These are phyloP conservation scores for Scomberomorus guttatus DNA, from an alignment of 2,797 vertebrate species.

Conservation along the genomic window DNA sequence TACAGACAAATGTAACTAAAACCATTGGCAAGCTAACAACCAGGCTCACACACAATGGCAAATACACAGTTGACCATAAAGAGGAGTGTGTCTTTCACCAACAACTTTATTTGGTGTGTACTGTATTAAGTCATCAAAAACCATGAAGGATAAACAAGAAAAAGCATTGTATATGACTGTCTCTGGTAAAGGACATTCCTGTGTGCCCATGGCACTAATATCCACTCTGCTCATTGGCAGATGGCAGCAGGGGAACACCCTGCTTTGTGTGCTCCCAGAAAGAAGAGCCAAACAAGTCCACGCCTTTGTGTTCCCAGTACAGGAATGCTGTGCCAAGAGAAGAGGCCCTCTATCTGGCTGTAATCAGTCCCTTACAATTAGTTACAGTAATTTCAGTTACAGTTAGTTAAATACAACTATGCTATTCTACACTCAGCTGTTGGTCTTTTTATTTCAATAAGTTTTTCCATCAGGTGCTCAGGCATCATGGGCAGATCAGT, in stretches of 20 bases:
- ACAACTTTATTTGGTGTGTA: too few relatives aligned
- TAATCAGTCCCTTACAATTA: not conserved
- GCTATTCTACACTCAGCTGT: not conserved
- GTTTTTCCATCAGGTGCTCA: not conserved
- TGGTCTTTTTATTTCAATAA: not conserved
- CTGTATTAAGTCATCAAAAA: too few relatives aligned
- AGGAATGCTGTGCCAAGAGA: slow-evolving; percentile 24
- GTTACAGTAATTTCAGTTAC: not conserved
- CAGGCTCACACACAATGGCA: too few relatives aligned
- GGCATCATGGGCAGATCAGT: not conserved
- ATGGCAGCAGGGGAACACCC: slow-evolving; percentile 17
- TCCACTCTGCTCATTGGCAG: not conserved
- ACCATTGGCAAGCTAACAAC: too few relatives aligned
- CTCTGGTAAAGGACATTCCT: not conserved
- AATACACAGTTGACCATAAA: too few relatives aligned
- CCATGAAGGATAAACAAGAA: not conserved
- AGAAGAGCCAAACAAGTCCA: slow-evolving; percentile 13
- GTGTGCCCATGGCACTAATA: not conserved
- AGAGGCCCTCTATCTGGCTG: not conserved
- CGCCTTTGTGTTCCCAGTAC: slow-evolving; percentile 25
- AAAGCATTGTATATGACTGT: not conserved
- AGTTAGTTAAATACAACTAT: not conserved
- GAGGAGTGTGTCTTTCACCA: too few relatives aligned
- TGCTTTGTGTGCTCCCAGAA: slow-evolving; percentile 10
- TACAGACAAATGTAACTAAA: too few relatives aligned